Base-by-base conservation (phyloP, 2,888 invertebrate genomes). In the Tetragonisca angustula region DNA sequence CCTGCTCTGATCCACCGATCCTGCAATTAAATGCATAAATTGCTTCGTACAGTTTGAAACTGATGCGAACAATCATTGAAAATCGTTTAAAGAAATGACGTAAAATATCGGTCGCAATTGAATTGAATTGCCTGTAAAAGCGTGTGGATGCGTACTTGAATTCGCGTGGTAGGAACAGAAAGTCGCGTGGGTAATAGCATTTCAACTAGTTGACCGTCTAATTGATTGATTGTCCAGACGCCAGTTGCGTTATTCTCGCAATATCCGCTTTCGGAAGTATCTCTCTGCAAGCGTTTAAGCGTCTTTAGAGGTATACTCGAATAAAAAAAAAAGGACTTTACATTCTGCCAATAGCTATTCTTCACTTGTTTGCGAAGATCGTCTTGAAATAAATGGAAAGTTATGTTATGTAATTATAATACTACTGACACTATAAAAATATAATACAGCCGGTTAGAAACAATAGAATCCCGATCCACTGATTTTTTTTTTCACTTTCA, bases 151-250 rank as follows among this genome's bases (percentile, higher is more conserved):
- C 24, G 24, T 61, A 24, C 24, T 61, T 61, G 61, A 24, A 17
- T 61, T 61, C 24, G 21, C 11, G 32, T 64, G 27, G 19, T 64
- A 36, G 9, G 64, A 32, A 27, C 19, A 64, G 64, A 64, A 32
- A 64, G 64, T 64, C 32, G 64, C 64, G 64, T 64, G 64, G 21
- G 64, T 54, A 70, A 70, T 27, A 32, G 32, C 54, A 70, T 24
- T 54, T 70, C 54, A 54, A 32, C 50, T 69, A 69, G 43, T 67
- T 67, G 49, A 2, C 50, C 52, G 54, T 69, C 77, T 69, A 75
- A 75, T 65, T 54, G 52, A 65, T 54, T 70, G 69, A 70, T 70
- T 54, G 69, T 54, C 54, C 32, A 70, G 69, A 32, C 69, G 15
- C 32, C 69, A 68, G 15, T 36, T 21, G 54, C 27, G 32, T 70